Base-by-base conservation (phyloP, 1,140 invertebrate genomes). In the Drosophila pseudoobscura region DNA sequence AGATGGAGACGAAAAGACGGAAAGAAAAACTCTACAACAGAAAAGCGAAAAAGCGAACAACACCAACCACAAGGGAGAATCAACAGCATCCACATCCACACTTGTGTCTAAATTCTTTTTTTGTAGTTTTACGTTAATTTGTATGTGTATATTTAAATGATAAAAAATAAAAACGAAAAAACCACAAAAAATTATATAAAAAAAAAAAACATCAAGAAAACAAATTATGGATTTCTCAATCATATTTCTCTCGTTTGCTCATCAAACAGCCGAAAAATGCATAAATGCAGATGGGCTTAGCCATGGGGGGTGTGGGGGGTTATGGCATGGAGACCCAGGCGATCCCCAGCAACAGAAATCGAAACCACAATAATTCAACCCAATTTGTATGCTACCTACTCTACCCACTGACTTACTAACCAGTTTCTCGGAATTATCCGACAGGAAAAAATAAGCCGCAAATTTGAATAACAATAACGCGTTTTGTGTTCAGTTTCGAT, bases 111-210 rank as follows among this genome's bases (percentile, higher is more conserved):
- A 72, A 72, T 78, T 87, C 77, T 87, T 85, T 82, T 82, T 85
- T 88, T 88, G 82, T 87, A 87, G 82, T 87, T 87, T 78, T 87
- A 87, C 82, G 82, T 87, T 87, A 87, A 87, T 80, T 87, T 87
- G 78, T 87, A 87, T 78, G 78, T 87, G 82, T 87, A 88, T 87
- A 87, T 87, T 87, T 87, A 87, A 87, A 88, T 88, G 63, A 84
- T 73, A 73, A 74, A 56, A 65, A 46, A 53, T 60, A 51, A 55
- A 66, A 66, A 73, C 56, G 45, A 77, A 78, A 52, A 56, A 78
- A 62, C 49, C 56, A 66, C 82, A 66, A 80, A 78, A 75, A 71
- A 57, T 60, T 41, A 73, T 41, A 72, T 39, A 68, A 68, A 72
- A 77, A 57, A 17, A 17, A 17, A 54, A 39, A 70, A 62, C 77